A percentile compares a stretch with the other conserved stretches of the same genome.
phyloP scores from a whole-genome alignment of 1,140 invertebrate species.

The Penaeus japonicus region DNA sequence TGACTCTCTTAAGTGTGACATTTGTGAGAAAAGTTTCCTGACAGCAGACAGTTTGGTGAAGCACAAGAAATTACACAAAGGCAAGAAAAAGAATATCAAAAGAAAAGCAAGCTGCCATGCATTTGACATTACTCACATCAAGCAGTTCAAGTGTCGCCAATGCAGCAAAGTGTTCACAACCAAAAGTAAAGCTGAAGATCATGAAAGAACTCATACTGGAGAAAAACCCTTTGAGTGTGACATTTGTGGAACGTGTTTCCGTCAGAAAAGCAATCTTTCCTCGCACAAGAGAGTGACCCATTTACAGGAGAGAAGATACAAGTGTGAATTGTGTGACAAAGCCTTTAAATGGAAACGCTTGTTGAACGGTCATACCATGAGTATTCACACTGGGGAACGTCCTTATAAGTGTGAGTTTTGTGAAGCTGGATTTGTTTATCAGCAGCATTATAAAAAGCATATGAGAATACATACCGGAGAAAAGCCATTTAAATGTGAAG shows the following conservation, averaged over 20 bases:
- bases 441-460: conserved; percentile 84
- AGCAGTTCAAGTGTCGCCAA: conserved; percentile 40
- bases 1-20: conserved; percentile 26
- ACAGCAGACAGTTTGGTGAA: conserved; percentile 27
- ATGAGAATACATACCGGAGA: conserved; percentile 71
- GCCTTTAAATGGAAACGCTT: conserved; percentile 77
- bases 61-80: conserved; percentile 35
- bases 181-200: conserved; percentile 77
- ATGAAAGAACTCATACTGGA: conserved; percentile 75
- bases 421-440: conserved; percentile 80
- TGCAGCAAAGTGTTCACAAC: conserved; percentile 69
- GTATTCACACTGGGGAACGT: conserved; percentile 77
- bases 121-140: conserved; percentile 38
- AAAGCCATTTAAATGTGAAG: conserved; percentile 45
- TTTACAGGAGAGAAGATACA: conserved; percentile 75
- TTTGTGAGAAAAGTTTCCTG: conserved; percentile 44
- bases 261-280: conserved; percentile 56
- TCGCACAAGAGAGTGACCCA: conserved; percentile 78
- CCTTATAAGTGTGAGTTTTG: conserved; percentile 78
- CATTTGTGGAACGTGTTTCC: conserved; percentile 62
- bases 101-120: conserved; percentile 23
- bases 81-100: conserved; percentile 28
- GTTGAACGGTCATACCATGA: conserved; percentile 82
- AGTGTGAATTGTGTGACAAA: conserved; percentile 70
- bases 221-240: conserved; percentile 62